Evolutionary conservation across 2,888 invertebrate species (phyloP).

Genomic region (Doris montereyensis): DNA sequence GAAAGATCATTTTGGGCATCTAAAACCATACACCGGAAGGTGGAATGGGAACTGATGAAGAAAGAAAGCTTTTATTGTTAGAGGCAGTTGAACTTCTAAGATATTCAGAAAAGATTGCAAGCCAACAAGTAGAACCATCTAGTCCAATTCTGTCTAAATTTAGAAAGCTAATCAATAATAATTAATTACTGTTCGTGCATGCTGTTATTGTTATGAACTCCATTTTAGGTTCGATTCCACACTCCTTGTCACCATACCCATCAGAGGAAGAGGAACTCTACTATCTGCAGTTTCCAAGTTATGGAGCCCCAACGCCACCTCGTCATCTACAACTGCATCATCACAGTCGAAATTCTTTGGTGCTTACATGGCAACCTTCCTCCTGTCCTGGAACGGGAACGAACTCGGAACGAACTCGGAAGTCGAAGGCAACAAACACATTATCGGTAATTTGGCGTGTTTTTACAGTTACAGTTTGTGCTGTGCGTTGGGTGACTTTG

Average conservation of each 20-base stretch:
- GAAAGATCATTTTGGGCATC: no score
- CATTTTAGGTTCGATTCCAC: slow-evolving; percentile 58
- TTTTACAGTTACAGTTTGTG: background rate
- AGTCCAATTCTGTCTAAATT: no score
- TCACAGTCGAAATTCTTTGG: slow-evolving; percentile 54
- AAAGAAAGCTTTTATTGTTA: no score
- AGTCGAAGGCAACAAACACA: slow-evolving; percentile 51
- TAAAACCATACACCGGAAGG: no score
- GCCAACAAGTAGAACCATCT: no score
- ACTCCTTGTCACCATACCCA: slow-evolving; percentile 64
- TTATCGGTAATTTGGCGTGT: slow-evolving; percentile 53
- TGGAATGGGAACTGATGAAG: no score
- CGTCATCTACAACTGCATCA: slow-evolving; percentile 57
- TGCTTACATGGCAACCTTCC: slow-evolving; percentile 64
- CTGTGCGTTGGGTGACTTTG: background rate
- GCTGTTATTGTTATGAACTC: background rate
- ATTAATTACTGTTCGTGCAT: background rate
- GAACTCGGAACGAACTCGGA: slow-evolving; percentile 27
- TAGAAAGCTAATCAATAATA: no score
- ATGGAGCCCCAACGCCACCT: slow-evolving; percentile 67
- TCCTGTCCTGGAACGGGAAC: slow-evolving; percentile 41
- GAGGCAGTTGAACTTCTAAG: no score
- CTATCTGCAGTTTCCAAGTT: slow-evolving; percentile 57
- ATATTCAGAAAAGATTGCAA: no score
- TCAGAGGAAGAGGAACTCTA: slow-evolving; percentile 64